Evolutionary conservation across 2,797 vertebrate species (phyloP), one percentile per base, ranked within the genome.

Genomic region (Lophius americanus): DNA sequence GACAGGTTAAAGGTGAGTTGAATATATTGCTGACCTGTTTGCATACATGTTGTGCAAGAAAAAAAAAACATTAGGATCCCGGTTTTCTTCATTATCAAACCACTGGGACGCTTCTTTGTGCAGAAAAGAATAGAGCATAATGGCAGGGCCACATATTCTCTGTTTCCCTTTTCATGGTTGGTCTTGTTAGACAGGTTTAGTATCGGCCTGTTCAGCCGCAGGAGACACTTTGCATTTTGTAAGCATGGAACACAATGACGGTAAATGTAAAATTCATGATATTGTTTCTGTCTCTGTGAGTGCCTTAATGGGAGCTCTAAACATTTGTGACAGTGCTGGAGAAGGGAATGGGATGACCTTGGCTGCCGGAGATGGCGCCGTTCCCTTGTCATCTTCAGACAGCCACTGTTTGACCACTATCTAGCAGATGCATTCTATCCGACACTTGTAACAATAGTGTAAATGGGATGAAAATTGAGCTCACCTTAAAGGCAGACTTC

Each of bases 381-480:
- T 76, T 85, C 79, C 76, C 36, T 81, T 87, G 86, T 90, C 86
- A 89, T 89, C 78, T 85, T 76, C 85, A 90, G 89, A 92, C 89
- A 91, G 87, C 75, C 71, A 61, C 84, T 88, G 91, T 92, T 90
- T 92, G 90, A 89, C 91, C 89, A 87, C 91, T 85, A 88, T 84
- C 87, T 80, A 51, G 70, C 76, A 77, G 85, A 88, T 85, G 88
- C 84, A 85, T 91, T 87, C 86, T 84, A 91, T 93, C 89, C 90
- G 86, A 92, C 87, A 91, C 89, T 88, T 79, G 81, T 91, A 91
- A 91, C 92, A 92, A 92, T 89, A 81, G 86, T 89, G 88, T 87
- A 94, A 94, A 94, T 94, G 91, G 93, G 89, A 92, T 69, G 76
- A 91, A 94, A 92, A 94, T 94, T 94, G 93, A 90, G 88, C 82